phyloP scores from a whole-genome alignment of 2,113 vertebrate species.

The Archilochus colubris region DNA sequence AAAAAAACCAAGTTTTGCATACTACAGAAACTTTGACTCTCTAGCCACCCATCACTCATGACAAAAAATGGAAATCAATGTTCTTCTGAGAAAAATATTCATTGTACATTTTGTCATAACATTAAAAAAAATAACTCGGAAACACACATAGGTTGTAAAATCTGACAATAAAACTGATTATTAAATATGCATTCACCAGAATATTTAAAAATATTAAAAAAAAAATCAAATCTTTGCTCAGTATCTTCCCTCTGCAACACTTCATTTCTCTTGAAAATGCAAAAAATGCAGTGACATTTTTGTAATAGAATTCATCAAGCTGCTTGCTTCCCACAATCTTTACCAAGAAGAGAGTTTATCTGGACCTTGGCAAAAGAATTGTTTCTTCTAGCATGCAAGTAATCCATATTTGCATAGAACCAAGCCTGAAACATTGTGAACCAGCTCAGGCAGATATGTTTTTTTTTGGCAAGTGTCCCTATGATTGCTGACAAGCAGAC shows the following conservation, averaged over 20 bases:
- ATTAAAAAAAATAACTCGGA: not conserved
- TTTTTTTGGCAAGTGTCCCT: conserved; percentile 20
- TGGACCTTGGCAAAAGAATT: not conserved
- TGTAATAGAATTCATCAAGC: not conserved
- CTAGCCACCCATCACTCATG: not conserved
- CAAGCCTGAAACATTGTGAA: not conserved
- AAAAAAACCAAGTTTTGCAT: not conserved
- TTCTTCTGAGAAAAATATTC: not conserved
- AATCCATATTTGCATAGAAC: not conserved
- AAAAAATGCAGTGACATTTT: not conserved
- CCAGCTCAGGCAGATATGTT: not conserved
- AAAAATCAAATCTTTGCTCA: not conserved
- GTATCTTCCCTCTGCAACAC: not conserved
- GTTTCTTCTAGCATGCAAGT: not conserved
- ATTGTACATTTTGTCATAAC: not conserved
- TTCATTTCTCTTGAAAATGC: not conserved
- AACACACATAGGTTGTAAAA: not conserved
- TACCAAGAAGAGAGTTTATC: not conserved
- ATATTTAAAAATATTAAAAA: not conserved
- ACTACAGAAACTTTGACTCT: not conserved
- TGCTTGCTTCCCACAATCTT: not conserved
- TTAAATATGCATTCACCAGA: not conserved
- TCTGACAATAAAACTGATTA: not conserved
- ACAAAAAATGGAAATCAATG: not conserved
- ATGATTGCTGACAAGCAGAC: not conserved